Percentiles rank a stretch among this genome's conserved stretches.
Conservation (phyloP, 1,140 invertebrate genomes). For the Tyrophagus putrescentiae region DNA sequence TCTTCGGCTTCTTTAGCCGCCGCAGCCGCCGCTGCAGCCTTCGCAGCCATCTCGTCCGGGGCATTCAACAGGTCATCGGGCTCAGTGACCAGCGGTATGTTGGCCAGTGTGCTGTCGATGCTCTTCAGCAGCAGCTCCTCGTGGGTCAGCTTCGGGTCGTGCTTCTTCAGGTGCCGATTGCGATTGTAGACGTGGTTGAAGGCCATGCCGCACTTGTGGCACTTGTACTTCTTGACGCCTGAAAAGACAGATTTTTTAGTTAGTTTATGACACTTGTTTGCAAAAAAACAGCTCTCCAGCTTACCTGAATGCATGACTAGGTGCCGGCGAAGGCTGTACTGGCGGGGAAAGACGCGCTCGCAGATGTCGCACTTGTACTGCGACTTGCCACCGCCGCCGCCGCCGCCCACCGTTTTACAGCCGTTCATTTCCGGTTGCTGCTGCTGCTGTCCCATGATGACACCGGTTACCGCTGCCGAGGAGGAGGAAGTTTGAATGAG, state of each 20-base stretch:
- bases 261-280: slow-evolving; percentile 33
- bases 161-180: slow-evolving; percentile 27
- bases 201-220: slow-evolving; percentile 33
- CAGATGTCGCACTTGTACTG: slow-evolving; percentile 29
- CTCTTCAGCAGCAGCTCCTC: too few species aligned
- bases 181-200: slow-evolving; percentile 37
- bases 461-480: background rate
- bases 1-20: slow-evolving; percentile 51
- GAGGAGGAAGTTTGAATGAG: too few species aligned
- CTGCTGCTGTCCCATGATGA: background rate
- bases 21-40: slow-evolving; percentile 22
- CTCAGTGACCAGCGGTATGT: slow-evolving; percentile 50
- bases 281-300: background rate
- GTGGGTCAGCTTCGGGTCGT: background rate
- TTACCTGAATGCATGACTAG: slow-evolving; percentile 32
- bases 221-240: slow-evolving; percentile 34
- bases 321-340: slow-evolving; percentile 37
- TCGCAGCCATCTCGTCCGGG: slow-evolving; percentile 1
- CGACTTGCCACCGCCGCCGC: background rate
- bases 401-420: background rate
- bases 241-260: slow-evolving; percentile 49
- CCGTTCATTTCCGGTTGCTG: background rate
- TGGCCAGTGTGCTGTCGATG: slow-evolving; percentile 51
- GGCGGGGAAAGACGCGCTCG: slow-evolving; percentile 35
- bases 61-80: slow-evolving; percentile 46